phyloP scores from a whole-genome alignment of 2,113 vertebrate species.

The Tetrao urogallus region DNA sequence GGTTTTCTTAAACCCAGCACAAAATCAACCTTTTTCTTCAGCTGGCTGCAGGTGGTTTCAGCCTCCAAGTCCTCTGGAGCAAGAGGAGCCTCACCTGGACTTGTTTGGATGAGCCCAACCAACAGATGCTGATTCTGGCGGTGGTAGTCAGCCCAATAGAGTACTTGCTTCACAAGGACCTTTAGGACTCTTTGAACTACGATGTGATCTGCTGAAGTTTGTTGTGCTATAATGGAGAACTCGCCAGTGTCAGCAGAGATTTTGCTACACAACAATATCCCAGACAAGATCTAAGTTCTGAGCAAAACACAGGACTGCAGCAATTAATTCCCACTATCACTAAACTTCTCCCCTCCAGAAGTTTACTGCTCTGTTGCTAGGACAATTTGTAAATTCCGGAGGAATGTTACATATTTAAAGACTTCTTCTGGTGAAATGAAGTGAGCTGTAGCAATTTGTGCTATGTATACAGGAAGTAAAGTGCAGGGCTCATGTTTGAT shows the following conservation, averaged over 20 bases:
- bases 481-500: accelerated
- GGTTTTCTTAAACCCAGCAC: neutral
- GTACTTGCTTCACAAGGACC: neutral
- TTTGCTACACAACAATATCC: neutral
- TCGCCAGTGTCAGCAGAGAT: neutral
- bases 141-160: neutral
- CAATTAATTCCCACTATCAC: neutral
- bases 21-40: neutral
- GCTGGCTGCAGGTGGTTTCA: neutral
- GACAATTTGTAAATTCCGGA: neutral
- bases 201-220: neutral
- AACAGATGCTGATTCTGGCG: neutral
- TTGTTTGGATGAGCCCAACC: neutral
- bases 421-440: neutral
- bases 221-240: neutral
- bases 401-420: neutral
- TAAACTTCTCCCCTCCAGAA: neutral
- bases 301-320: neutral
- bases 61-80: neutral
- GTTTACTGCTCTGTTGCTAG: neutral
- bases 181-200: neutral
- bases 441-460: neutral
- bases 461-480: neutral
- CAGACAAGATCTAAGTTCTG: neutral
- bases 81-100: neutral